These are phyloP conservation scores for Callaeas wilsoni DNA, from an alignment of 2,113 vertebrate species.

Conservation along the genomic window DNA sequence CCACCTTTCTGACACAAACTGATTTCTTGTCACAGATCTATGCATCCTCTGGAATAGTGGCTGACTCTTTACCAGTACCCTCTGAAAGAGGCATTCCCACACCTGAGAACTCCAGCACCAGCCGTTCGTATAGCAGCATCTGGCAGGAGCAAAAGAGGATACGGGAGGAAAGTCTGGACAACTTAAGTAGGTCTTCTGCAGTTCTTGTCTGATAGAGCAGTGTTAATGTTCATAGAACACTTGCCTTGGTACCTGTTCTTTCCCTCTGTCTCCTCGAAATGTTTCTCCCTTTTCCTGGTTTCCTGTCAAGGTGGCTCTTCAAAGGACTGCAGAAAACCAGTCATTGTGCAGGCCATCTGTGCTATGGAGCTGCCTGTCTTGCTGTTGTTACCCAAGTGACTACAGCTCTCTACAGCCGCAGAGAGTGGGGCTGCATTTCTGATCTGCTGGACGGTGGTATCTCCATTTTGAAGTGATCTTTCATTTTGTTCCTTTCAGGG, in stretches of 20 bases:
- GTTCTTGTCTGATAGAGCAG: neutral
- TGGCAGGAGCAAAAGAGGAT: conserved; percentile 92
- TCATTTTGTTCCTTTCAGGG: conserved; percentile 68
- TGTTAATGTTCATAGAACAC: neutral
- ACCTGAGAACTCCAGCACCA: conserved; percentile 84
- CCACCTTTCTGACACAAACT: neutral
- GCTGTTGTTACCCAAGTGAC: neutral
- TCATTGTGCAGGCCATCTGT: neutral
- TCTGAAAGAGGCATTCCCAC: conserved; percentile 85
- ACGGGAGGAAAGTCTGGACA: conserved; percentile 93
- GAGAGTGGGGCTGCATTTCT: neutral
- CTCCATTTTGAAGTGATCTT: neutral
- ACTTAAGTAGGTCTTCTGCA: conserved; percentile 78
- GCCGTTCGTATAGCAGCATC: conserved; percentile 85
- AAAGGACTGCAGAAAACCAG: neutral
- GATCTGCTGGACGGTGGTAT: neutral
- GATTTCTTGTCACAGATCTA: conserved; percentile 78
- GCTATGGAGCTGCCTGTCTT: neutral
- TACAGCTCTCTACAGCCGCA: neutral
- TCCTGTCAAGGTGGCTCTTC: neutral
- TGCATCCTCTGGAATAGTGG: conserved; percentile 89
- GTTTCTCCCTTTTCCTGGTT: neutral
- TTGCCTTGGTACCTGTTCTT: neutral
- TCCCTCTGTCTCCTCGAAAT: neutral
- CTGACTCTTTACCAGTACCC: conserved; percentile 77